Base-by-base conservation (phyloP, 1,140 invertebrate species). In the Neuroterus valhalla region DNA sequence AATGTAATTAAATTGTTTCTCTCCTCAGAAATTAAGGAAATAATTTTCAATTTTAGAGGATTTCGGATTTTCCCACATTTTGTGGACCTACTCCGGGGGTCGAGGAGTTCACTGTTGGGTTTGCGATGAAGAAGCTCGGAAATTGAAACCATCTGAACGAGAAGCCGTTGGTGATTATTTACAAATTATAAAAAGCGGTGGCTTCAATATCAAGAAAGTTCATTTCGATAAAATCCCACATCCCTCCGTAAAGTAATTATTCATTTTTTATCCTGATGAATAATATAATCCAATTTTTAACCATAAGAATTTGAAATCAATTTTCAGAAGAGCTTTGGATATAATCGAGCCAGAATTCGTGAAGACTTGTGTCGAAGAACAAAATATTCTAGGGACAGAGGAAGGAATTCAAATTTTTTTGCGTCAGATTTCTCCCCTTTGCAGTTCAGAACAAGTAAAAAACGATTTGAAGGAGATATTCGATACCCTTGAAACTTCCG, bases 81-180 rank as follows among this genome's bases (percentile, higher is more conserved):
- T 99, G 17, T 99, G 98, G 98, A 96, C 99, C 10, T 99, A 98
- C 90, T 99, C 98, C 75, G 98, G 98, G 5, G 92, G 98, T 81
- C 93, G 98, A 91, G 98, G 98, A 87, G 94, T 99, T 73, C 98
- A 99, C 94, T 98, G 97, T 88, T 99, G 98, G 98, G 95, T 99
- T 2, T 98, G 96, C 87, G 98, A 99, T 90, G 92, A 95, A 83
- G 90, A 91, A 74, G 98, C 97, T 1, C 90, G 97, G 68, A 79
- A 55, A 46, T 78, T 88, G 62, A 82, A 80, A 10, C 72, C 74
- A 38, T 68, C 77, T 66, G 79, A 72, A 45, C 78, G 87, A 70
- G 71, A 71, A 68, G 95, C 96, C 3, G 91, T 99, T 43, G 96
- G 96, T 14, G 96, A 98, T 87, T 99, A 99, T 89, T 90, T 99